Evolutionary conservation across 2,888 invertebrate genomes (phyloP), one percentile per base, ranked within the genome.

Genomic region (Trimorus sp.): DNA sequence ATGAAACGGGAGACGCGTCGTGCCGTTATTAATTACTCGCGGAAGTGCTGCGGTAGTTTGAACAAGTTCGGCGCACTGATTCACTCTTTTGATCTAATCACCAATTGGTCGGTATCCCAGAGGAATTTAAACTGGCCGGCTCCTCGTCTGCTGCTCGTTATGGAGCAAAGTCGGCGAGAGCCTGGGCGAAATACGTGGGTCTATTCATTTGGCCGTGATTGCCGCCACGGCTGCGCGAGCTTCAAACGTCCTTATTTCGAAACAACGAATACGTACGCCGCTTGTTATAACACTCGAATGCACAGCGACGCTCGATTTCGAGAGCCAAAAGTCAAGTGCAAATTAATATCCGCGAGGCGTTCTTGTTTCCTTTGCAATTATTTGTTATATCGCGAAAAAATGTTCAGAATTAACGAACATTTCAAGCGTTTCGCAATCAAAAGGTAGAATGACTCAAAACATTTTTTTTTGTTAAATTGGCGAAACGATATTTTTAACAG

Each of bases 31-130:
- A 79, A 79, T 79, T 66, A 62, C 66, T 63, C 70, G 60, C 36
- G 54, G 65, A 73, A 71, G 69, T 70, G 58, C 60, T 51, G 65
- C 51, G 59, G 49, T 48, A 53, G 54, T 68, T 75, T 75, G 74
- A 79, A 79, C 70, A 59, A 75, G 79, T 79, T 75, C 74, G 69
- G 69, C 69, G 59, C 70, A 78, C 78, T 78, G 71, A 70, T 78
- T 78, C 65, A 60, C 68, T 15, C 73, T 73, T 63, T 79, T 68
- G 62, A 73, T 79, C 60, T 73, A 79, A 79, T 73, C 73, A 49
- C 16, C 54, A 73, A 79, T 73, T 73, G 60, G 62, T 73, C 58
- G 54, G 68, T 68, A 71, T 79, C 66, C 11, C 12, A 45, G 62
- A 73, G 62, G 53, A 71, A 71, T 78, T 65, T 71, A 51, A 71